Evolutionary conservation across 2,797 vertebrate species (phyloP).

Genomic region (Macropus fuliginosus): DNA sequence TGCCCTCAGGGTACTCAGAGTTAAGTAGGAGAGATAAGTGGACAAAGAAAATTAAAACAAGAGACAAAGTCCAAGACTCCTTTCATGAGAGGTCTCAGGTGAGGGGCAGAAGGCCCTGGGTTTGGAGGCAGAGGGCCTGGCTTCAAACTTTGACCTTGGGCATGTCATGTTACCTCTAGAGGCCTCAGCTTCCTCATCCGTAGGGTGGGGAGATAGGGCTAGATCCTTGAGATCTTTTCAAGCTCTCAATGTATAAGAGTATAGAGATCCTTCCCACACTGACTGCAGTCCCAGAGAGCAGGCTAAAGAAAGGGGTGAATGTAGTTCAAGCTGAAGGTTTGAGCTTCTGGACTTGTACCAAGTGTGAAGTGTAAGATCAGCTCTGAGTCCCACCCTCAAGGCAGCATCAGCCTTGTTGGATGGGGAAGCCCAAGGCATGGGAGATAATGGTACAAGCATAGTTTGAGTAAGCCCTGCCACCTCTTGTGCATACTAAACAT

Average conservation of each 20-base stretch:
- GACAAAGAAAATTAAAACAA: neutral
- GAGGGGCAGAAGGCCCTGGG: no score
- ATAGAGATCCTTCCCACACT: neutral
- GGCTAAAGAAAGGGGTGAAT: neutral
- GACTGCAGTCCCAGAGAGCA: neutral
- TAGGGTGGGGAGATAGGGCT: neutral
- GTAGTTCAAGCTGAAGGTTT: neutral
- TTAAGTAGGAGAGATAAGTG: neutral
- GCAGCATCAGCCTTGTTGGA: neutral
- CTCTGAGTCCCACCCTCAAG: neutral
- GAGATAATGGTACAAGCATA: neutral
- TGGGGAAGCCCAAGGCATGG: neutral
- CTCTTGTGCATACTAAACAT: no score
- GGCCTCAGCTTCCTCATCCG: neutral
- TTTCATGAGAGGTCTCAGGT: neutral
- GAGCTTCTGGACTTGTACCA: neutral
- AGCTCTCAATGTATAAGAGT: no score
- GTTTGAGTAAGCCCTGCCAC: neutral
- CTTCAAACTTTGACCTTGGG: neutral
- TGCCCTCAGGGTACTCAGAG: no score
- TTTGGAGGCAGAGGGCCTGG: neutral
- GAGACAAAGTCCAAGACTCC: neutral
- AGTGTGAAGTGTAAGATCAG: neutral
- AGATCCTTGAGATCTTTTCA: no score
- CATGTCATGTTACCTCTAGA: neutral